phyloP scores from a whole-genome alignment of 1,140 invertebrate genomes.

The Lethrus apterus region DNA sequence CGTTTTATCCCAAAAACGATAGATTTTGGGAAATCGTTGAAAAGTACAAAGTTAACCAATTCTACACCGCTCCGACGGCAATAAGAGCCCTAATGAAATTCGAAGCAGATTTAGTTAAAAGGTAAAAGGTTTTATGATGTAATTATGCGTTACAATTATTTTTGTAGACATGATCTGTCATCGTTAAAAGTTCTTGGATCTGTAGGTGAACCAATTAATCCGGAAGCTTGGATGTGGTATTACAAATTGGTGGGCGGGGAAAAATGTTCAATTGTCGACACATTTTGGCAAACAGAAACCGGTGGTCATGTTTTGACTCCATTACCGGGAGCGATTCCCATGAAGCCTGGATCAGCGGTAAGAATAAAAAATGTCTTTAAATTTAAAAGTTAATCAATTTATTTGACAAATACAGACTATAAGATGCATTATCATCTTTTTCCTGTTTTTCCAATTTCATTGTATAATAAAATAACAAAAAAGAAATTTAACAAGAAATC shows the following conservation, averaged over 20 bases:
- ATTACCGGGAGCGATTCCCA: slow-evolving; percentile 86
- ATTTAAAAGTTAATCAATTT: too few relatives aligned
- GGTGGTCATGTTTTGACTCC: slow-evolving; percentile 92
- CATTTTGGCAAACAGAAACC: slow-evolving; percentile 99
- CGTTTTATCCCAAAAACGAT: slow-evolving; percentile 81
- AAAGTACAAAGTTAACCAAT: slow-evolving; percentile 92
- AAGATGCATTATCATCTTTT: too few relatives aligned
- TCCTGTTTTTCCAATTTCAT: too few relatives aligned
- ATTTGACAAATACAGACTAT: too few relatives aligned
- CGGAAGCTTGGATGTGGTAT: slow-evolving; percentile 98
- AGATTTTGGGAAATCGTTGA: slow-evolving; percentile 89
- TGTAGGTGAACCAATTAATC: slow-evolving; percentile 96
- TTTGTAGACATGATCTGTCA: slow-evolving; percentile 50
- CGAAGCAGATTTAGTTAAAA: slow-evolving; percentile 68
- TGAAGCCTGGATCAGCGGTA: slow-evolving; percentile 96
- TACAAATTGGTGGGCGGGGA: slow-evolving; percentile 76
- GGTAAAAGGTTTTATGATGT: slow-evolving; percentile 21
- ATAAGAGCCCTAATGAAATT: slow-evolving; percentile 95
- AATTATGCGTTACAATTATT: slow-evolving; percentile 4
- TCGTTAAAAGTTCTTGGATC: slow-evolving; percentile 81
- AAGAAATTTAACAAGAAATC: too few relatives aligned
- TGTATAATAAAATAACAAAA: too few relatives aligned
- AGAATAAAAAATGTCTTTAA: slow-evolving; percentile 38
- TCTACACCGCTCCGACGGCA: slow-evolving; percentile 98
- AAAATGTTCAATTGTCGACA: slow-evolving; percentile 88